Conservation (phyloP, 2,113 vertebrate species). For the cattle (Bos taurus) region DNA sequence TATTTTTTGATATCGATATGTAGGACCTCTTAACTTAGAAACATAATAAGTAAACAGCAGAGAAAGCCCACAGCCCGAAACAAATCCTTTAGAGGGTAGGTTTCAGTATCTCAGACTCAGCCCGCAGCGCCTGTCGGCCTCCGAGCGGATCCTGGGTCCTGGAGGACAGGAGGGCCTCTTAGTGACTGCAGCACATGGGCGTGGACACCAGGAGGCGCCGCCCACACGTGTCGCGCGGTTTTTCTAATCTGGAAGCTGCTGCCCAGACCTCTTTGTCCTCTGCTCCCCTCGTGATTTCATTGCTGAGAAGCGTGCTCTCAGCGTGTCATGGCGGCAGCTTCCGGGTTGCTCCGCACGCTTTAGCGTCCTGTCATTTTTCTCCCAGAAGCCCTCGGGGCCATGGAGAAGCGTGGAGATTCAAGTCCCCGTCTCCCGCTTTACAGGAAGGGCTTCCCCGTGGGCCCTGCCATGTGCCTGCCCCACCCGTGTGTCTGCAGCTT, state of each 20-base stretch:
- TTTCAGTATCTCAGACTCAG: background rate
- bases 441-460: background rate
- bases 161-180: too few relatives aligned
- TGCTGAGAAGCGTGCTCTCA: background rate
- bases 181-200: too few relatives aligned
- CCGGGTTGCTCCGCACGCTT: rapidly evolving
- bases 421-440: background rate
- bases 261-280: background rate
- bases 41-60: background rate
- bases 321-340: background rate
- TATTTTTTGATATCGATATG: background rate
- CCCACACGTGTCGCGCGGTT: too few relatives aligned
- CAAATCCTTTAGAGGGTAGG: background rate
- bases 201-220: background rate
- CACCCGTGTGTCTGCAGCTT: rapidly evolving
- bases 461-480: background rate
- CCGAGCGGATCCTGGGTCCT: too few relatives aligned
- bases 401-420: background rate
- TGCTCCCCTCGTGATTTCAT: background rate
- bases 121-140: background rate
- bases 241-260: background rate
- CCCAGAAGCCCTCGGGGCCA: background rate
- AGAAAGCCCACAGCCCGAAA: background rate
- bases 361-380: background rate
- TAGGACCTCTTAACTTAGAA: background rate